phyloP scores from a whole-genome alignment of 1,140 invertebrate species.

The Drosophila ananassae region DNA sequence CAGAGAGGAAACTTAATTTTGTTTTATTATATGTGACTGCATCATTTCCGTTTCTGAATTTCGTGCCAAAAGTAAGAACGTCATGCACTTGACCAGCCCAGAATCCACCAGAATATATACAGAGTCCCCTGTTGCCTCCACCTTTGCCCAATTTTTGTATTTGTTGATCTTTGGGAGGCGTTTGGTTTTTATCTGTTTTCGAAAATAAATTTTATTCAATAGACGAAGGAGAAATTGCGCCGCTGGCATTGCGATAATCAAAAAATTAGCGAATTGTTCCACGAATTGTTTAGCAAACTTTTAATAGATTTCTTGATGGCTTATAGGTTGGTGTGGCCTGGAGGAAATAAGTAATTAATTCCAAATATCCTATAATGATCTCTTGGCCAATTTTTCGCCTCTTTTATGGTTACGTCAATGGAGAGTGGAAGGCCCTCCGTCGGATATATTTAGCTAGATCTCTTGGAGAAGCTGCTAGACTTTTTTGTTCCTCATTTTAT shows the following conservation, averaged over 20 bases:
- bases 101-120: background rate
- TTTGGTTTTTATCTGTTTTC: conserved; percentile 58
- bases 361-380: conserved; percentile 11
- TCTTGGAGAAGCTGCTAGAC: conserved; percentile 48
- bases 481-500: conserved; percentile 58
- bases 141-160: conserved; percentile 7
- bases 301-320: background rate
- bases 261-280: conserved; percentile 16
- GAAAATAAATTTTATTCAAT: conserved; percentile 55
- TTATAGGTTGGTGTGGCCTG: background rate
- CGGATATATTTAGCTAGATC: conserved; percentile 55
- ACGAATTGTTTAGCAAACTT: conserved; percentile 23
- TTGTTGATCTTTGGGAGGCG: conserved; percentile 15
- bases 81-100: conserved; percentile 34
- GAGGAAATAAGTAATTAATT: conserved; percentile 1
- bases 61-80: conserved; percentile 47
- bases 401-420: conserved; percentile 71
- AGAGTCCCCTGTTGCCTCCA: too few relatives aligned
- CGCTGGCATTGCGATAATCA: conserved; percentile 30
- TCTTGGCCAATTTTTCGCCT: conserved; percentile 30
- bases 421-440: conserved; percentile 45
- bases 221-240: conserved; percentile 57
- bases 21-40: conserved; percentile 13
- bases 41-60: conserved; percentile 52
- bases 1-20: background rate